Percentiles rank a stretch among this genome's conserved stretches.
Conservation (phyloP, 2,797 vertebrate genomes). For the Poecile montanus region DNA sequence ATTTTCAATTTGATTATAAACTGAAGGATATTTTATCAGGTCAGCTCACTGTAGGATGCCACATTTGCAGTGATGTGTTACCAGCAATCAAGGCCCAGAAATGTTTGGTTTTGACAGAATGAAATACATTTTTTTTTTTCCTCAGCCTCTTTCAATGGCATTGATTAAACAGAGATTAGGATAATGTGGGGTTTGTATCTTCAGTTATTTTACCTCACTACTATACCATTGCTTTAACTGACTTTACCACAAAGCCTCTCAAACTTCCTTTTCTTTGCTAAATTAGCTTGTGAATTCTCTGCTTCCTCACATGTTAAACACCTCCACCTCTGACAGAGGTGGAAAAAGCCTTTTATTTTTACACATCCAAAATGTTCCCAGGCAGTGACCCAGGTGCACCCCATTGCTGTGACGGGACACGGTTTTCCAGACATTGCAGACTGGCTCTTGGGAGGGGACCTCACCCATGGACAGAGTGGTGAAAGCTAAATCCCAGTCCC, state of each 20-base stretch:
- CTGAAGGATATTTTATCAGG: background rate
- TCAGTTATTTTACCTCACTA: constrained; percentile 34
- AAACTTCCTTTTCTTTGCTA: constrained; percentile 48
- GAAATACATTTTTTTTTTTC: background rate
- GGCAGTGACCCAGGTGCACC: background rate
- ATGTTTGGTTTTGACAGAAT: background rate
- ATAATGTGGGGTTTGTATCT: background rate
- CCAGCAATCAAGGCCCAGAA: background rate
- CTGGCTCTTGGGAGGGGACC: background rate
- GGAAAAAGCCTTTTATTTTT: background rate
- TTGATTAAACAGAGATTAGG: constrained; percentile 28
- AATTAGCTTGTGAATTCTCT: background rate
- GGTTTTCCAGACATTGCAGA: background rate
- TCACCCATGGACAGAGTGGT: background rate
- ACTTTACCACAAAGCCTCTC: constrained; percentile 47
- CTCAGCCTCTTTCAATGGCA: background rate
- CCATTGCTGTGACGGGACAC: rapidly evolving
- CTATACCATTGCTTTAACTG: constrained; percentile 30
- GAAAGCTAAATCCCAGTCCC: background rate
- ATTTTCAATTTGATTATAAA: background rate
- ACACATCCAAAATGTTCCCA: background rate
- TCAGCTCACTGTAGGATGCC: background rate
- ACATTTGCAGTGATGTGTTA: background rate
- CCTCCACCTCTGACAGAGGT: background rate
- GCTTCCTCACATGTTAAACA: background rate